Evolutionary conservation across 2,797 vertebrate species (phyloP), one percentile per base, ranked within the genome.

Genomic region (Takifugu ocellatus): DNA sequence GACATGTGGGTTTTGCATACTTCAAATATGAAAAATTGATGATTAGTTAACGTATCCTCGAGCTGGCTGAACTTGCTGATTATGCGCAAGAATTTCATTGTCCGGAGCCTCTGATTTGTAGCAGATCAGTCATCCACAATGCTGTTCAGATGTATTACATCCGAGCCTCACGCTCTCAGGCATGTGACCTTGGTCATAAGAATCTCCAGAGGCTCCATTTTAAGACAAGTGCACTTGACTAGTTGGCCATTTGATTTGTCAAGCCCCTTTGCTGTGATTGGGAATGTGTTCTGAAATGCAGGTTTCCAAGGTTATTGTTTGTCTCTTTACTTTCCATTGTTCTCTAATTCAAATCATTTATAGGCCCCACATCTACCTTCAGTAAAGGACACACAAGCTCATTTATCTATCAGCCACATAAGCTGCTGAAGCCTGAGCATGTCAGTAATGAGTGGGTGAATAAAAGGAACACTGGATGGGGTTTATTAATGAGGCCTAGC

Each of bases 181-280:
- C 76, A 70, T 47, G 52, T 70, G 80, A 85, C 83, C 83, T 88
- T 88, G 84, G 59, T 56, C 71, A 6, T 49, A 72, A 14, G 59
- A 53, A 78, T 60, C 75, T 85, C 84, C 50, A 36, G 75, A 77
- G 77, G 76, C 70, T 79, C 68, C 79, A 55, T 80, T 84, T 89
- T 76, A 85, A 81, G 86, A 75, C 69, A 82, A 84, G 54, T 66
- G 50, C 73, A 79, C 78, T 83, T 84, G 83, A 85, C 80, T 81
- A 70, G 71, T 70, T 78, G 81, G 77, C 83, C 70, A 67, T 83
- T 86, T 87, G 79, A 82, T 84, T 84, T 81, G 83, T 80, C 70
- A 64, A 47, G 69, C 77, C 65, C 75, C 52, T 84, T 84, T 72
- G 75, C 61, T 51, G 60, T 75, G 74, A 82, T 81, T 84, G 80